Evolutionary conservation across 2,797 vertebrate species (phyloP).

Genomic region (Sebastes cheni): DNA sequence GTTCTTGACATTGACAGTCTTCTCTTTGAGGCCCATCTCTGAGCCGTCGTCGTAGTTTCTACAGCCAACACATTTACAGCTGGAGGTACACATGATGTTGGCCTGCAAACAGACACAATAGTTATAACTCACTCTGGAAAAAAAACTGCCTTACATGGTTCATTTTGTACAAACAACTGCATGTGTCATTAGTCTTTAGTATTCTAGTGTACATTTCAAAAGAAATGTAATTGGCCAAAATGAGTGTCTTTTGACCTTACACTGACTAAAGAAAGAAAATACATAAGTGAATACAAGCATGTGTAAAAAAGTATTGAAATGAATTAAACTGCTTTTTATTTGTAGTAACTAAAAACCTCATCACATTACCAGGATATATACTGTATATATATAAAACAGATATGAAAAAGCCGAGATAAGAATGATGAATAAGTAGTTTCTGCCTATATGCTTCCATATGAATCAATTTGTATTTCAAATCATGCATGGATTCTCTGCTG

Average conservation of each 20-base stretch:
- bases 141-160: too few relatives aligned
- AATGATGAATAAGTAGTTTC: not conserved
- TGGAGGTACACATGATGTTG: conserved; percentile 85
- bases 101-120: conserved; percentile 72
- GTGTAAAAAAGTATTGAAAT: not conserved
- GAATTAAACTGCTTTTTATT: not conserved
- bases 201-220: too few relatives aligned
- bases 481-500: not conserved
- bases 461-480: not conserved
- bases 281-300: not conserved
- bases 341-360: not conserved
- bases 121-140: not conserved
- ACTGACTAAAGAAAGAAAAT: too few relatives aligned
- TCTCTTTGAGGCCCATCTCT: not conserved
- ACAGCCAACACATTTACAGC: conserved; percentile 88
- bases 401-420: not conserved
- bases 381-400: not conserved
- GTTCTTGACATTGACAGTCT: not conserved
- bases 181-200: too few relatives aligned
- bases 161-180: too few relatives aligned
- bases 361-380: not conserved
- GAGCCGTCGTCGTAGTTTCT: conserved; percentile 80
- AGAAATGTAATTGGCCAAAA: not conserved
- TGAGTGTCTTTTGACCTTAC: not conserved
- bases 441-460: not conserved